phyloP scores from a whole-genome alignment of 2,888 invertebrate species.

The Campopleginae sp. region DNA sequence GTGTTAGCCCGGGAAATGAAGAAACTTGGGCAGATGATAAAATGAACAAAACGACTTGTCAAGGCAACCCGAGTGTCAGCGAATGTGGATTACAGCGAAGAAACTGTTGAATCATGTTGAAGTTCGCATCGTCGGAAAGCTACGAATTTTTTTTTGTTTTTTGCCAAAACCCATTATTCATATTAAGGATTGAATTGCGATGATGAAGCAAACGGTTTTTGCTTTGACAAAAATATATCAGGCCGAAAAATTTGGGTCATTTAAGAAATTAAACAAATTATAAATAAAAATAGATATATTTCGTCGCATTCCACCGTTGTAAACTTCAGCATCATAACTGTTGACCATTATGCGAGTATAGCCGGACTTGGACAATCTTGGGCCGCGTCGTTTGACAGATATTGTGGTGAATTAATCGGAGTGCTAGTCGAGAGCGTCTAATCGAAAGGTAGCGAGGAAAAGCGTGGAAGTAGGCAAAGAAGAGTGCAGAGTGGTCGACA shows the following conservation, averaged over 20 bases:
- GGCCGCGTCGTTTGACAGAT: constrained; percentile 41
- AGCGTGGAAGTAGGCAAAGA: constrained; percentile 64
- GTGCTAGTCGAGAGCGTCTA: constrained; percentile 53
- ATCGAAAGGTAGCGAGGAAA: constrained; percentile 57
- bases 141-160: no score
- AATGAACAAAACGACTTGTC: neutral
- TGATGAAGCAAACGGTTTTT: no score
- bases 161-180: no score
- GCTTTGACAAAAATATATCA: no score
- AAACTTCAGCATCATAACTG: no score
- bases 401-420: constrained; percentile 70
- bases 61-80: neutral
- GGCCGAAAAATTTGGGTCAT: no score
- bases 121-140: no score
- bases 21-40: neutral
- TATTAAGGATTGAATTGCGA: no score
- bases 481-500: constrained; percentile 68
- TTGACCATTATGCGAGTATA: no score
- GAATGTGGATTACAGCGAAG: neutral
- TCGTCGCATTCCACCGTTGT: no score
- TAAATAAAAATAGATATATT: no score
- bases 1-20: neutral
- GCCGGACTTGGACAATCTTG: constrained; percentile 59
- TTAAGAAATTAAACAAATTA: no score
- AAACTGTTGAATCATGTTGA: neutral